Evolutionary conservation across 2,888 invertebrate species (phyloP).

Genomic region (Tipula confusa): DNA sequence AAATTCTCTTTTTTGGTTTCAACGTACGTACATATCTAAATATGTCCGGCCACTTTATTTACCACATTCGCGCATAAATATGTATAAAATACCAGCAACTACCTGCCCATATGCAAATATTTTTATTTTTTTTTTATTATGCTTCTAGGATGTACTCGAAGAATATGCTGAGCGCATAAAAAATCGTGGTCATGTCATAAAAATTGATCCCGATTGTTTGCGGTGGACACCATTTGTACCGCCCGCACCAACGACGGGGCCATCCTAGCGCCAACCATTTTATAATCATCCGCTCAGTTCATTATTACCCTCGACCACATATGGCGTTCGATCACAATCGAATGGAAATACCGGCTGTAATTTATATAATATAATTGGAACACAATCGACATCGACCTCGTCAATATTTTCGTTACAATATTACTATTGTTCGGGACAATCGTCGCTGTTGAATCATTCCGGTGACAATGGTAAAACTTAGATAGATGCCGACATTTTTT

Average conservation of each 20-base stretch:
- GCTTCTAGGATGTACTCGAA: slow-evolving; percentile 79
- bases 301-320: background rate
- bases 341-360: background rate
- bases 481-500: background rate
- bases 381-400: background rate
- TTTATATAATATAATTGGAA: background rate
- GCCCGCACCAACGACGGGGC: slow-evolving; percentile 49
- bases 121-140: slow-evolving; percentile 26
- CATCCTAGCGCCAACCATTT: slow-evolving; percentile 34
- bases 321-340: background rate
- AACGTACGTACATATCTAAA: too few species aligned
- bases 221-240: slow-evolving; percentile 81
- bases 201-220: slow-evolving; percentile 81
- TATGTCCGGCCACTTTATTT: too few species aligned
- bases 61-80: too few species aligned
- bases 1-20: too few species aligned
- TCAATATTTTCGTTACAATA: background rate
- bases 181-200: slow-evolving; percentile 72
- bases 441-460: background rate
- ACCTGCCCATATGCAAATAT: slow-evolving; percentile 26
- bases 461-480: background rate
- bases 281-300: background rate
- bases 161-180: slow-evolving; percentile 83
- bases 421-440: background rate
- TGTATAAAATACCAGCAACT: too few species aligned